Evolutionary conservation across 2,797 vertebrate species (phyloP).

Genomic region (Chaetodon trifasciatus): DNA sequence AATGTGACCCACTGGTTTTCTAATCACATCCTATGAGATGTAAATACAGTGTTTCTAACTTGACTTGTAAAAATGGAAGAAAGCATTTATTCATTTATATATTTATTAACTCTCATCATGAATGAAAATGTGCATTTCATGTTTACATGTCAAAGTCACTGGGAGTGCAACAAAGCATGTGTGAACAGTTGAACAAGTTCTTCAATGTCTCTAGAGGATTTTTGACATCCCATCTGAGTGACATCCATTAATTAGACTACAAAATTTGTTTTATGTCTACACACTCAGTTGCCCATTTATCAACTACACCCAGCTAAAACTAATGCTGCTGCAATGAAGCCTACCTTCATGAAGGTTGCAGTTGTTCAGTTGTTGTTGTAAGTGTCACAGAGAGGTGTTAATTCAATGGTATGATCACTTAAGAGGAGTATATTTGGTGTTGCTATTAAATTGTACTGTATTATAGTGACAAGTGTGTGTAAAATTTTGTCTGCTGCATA

Average conservation of each 20-base stretch:
- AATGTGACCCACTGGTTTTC: constrained; percentile 14
- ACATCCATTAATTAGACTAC: background rate
- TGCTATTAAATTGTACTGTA: background rate
- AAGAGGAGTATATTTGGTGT: background rate
- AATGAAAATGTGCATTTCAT: background rate
- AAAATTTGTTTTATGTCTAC: background rate
- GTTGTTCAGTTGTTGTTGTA: background rate
- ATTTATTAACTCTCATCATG: too few species aligned
- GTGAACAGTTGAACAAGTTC: constrained; percentile 16
- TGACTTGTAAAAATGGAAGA: constrained; percentile 1
- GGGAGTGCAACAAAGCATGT: background rate
- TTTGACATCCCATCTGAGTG: background rate
- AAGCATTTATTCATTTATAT: background rate
- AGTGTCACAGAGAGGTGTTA: background rate
- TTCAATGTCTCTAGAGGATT: constrained; percentile 4
- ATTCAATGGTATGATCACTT: background rate
- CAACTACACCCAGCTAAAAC: background rate
- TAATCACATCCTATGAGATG: constrained; percentile 1
- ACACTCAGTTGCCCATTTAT: background rate
- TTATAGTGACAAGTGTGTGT: background rate
- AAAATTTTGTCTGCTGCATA: background rate
- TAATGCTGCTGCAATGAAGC: background rate
- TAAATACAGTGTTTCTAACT: constrained; percentile 1
- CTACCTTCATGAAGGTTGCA: background rate
- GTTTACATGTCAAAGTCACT: constrained; percentile 22